A percentile compares a stretch with the other conserved stretches of the same genome.
These are phyloP conservation scores for Amaurobius ferox DNA, from an alignment of 2,888 invertebrate genomes.

Conservation along the genomic window DNA sequence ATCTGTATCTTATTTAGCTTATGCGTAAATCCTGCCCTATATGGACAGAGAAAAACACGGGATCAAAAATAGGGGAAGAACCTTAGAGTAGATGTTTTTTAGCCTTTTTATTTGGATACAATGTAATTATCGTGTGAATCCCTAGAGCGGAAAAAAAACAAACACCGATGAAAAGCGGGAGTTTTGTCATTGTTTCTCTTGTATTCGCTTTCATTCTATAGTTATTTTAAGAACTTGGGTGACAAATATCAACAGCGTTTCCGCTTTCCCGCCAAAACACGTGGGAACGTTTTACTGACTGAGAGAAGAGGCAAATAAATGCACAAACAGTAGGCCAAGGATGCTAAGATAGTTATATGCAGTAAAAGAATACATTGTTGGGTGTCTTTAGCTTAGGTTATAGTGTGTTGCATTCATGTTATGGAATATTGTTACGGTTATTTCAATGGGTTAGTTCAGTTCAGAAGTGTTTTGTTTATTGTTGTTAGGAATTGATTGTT, in stretches of 20 bases:
- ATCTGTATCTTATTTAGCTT: too few relatives aligned
- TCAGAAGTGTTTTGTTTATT: too few relatives aligned
- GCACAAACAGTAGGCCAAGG: not conserved
- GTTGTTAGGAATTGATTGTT: too few relatives aligned
- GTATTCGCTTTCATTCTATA: conserved; percentile 53
- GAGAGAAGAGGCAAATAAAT: not conserved
- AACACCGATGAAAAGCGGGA: conserved; percentile 15
- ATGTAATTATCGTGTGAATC: conserved; percentile 54
- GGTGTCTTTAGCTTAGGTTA: not conserved
- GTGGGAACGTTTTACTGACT: conserved; percentile 1
- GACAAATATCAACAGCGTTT: not conserved
- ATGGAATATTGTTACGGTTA: not conserved
- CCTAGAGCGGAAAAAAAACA: conserved; percentile 22
- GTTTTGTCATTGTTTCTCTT: conserved; percentile 37
- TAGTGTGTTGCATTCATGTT: not conserved
- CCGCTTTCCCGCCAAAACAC: not conserved
- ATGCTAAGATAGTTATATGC: not conserved
- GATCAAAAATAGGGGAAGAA: too few relatives aligned
- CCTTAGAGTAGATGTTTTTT: too few relatives aligned
- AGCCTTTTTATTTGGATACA: not conserved
- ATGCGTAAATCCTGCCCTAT: too few relatives aligned
- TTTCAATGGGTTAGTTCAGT: too few relatives aligned
- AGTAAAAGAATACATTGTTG: not conserved
- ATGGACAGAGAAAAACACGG: too few relatives aligned
- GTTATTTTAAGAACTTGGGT: conserved; percentile 53